Evolutionary conservation across 2,113 vertebrate genomes (phyloP), one percentile per base, ranked within the genome.

Genomic region (Pluvianellus socialis): DNA sequence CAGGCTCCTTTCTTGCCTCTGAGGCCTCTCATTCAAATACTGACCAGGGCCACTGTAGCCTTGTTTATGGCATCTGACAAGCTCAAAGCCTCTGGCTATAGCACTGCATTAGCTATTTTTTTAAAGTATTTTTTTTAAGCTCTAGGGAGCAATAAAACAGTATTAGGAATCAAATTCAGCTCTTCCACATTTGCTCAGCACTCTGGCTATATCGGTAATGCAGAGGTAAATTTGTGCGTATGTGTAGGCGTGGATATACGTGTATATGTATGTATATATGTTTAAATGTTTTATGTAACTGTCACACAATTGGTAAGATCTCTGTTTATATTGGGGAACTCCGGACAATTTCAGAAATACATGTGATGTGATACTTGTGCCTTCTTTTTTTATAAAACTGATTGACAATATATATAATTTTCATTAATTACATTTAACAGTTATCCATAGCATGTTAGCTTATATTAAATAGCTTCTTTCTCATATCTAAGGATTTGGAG

Each of bases 51-150:
- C 38, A 55, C 50, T 90, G 65, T 33, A 62, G 65, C 58, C 94
- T 94, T 83, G 28, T 72, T 96, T 87, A 93, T 49, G 66, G 75
- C 63, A 93, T 79, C 24, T 79, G 91, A 94, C 62, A 80, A 95
- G 68, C 74, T 94, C 52, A 81, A 86, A 89, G 85, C 79, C 76
- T 85, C 79, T 44, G 76, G 85, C 81, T 93, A 35, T 80, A 90
- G 21, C 47, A 79, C 42, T 74, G 53, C 63, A 79, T 91, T 90
- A 90, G 23, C 30, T 79, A 67, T 22, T 74, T 92, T 92, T 77
- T 71, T 30, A 28, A 70, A 74, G 55, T 0, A 1, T 9, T 32
- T 17, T 77, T 84, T 49, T 72, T 4, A 95, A 82, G 58, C 67
- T 75, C 52, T 77, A 77, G 45, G 45, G 38, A 94, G 70, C 47